Evolutionary conservation across 2,797 vertebrate species (phyloP).

Genomic region (Spinus pinus): DNA sequence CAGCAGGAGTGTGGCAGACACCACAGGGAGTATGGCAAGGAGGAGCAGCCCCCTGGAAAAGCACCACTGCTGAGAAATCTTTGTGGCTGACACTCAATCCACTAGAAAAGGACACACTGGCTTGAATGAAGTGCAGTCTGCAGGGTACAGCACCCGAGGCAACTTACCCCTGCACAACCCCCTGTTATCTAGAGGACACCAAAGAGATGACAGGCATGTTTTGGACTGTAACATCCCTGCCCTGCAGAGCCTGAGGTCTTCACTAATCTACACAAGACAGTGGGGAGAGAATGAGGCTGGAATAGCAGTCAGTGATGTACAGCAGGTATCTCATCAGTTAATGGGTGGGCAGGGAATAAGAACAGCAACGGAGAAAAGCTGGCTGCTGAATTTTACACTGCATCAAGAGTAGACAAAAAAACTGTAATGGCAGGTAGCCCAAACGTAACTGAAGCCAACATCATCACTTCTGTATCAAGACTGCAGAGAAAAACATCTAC

Average conservation of each 20-base stretch:
- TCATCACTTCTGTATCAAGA: not conserved
- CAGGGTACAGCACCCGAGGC: not conserved
- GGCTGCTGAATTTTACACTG: not conserved
- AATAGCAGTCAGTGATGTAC: not conserved
- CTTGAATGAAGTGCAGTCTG: not conserved
- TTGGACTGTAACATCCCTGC: not conserved
- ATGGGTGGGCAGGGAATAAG: not conserved
- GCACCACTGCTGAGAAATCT: not conserved
- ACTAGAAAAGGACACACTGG: not conserved
- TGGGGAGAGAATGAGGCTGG: not conserved
- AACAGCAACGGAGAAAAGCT: not conserved
- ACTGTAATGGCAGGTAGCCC: not conserved
- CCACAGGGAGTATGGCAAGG: not conserved
- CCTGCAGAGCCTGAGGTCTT: not conserved
- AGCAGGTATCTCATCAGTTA: not conserved
- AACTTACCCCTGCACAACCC: not conserved
- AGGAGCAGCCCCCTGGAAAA: not conserved
- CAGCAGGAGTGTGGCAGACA: not conserved
- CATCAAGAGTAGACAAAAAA: not conserved
- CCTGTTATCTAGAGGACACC: not conserved
- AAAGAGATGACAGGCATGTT: not conserved
- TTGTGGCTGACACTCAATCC: not conserved
- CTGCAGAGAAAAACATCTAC: not conserved
- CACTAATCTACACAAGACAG: not conserved
- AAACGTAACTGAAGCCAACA: not conserved